Evolutionary conservation across 2,113 vertebrate species (phyloP), one percentile per base, ranked within the genome.

Genomic region (Vidua chalybeata): DNA sequence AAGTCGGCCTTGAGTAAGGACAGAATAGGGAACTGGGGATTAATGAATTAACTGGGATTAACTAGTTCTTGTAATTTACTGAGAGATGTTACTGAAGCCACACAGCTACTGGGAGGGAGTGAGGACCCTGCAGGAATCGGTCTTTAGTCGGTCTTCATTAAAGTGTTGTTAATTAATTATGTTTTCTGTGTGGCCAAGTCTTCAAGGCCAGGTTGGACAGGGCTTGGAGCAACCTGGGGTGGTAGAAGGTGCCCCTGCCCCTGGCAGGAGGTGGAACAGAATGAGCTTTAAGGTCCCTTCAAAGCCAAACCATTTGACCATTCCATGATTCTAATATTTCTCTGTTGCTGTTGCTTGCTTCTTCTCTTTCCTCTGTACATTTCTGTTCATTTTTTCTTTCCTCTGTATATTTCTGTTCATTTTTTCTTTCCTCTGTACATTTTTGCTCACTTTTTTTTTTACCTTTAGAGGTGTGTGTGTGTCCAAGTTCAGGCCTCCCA

Each of bases 271-370:
- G 7, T 51, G 67, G 45, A 52, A 17, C 33, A 52, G 7, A 43
- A 67, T 21, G 13, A 51, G 9, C n/a, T 68, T 61, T 41, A 18
- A 75, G 7, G 3, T 37, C 59, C 31, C 35, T 56, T 35, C 51
- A 55, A 73, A 43, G 43, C 30, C 58, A 68, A 77, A 24, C 46
- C 18, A 15, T 20, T 87, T 12, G 22, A 18, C 21, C 13, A 31
- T 31, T 31, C 0, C 0, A 7, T 13, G 7, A 9, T 64, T 66
- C 31, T 15, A 0, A 9, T 11, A 2, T 28, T 79, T 30, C 63
- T 16, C 63, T 48, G 4, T 43, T 56, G 69, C 22, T 43, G 15
- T 35, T 46, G 8, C 10, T 67, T 43, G 45, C 30, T 71, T 21
- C 33, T 56, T 23, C 22, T 55, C 31, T 71, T 46, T 22, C 51